Evolutionary conservation across 2,797 vertebrate genomes (phyloP), one percentile per base, ranked within the genome.

Genomic region (Moxostoma hubbsi): DNA sequence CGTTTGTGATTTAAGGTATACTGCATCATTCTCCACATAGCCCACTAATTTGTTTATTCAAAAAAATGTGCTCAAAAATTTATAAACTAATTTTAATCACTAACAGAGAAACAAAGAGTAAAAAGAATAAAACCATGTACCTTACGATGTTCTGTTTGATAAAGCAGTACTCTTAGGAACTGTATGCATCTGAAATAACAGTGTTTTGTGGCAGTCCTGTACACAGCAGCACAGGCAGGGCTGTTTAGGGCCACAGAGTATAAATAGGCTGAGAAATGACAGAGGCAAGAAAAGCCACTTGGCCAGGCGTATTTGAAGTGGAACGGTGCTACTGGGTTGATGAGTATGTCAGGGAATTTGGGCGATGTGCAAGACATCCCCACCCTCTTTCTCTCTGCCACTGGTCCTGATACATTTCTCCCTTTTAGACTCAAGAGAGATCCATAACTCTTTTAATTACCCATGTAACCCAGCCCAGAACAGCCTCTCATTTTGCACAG

Each of bases 271-370:
- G 79, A 57, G 72, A 92, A 86, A 95, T 94, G 87, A 94, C 86
- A 95, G 93, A 89, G 89, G 75, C 83, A 72, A 86, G 86, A 93
- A 93, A 93, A 94, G 90, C 93, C 93, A 91, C 91, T 84, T 85
- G 83, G 79, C 3, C 72, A 82, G 87, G 86, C 83, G 82, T 49
- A 85, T 93, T 93, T 94, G 90, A 93, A 93, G 92, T 90, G 86
- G 88, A 88, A 67, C 85, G 81, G 72, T 82, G 87, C 85, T 87
- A 88, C 57, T 5, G 9, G 70, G 75, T 77, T 81, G 82, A 83
- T 85, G 84, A 85, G 78, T 53, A 70, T 73, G 64, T 75, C 61
- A 73, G 58, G 61, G 80, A 81, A 73, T 24, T 58, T 12, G 8
- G 45, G 36, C 9, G 24, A 69, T 46, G 69, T 65, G 47, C 45